Evolutionary conservation across 30 jellyfish, hydroid and myxozoan genomes (phyloP).

Genomic region (Mastigias papua): DNA sequence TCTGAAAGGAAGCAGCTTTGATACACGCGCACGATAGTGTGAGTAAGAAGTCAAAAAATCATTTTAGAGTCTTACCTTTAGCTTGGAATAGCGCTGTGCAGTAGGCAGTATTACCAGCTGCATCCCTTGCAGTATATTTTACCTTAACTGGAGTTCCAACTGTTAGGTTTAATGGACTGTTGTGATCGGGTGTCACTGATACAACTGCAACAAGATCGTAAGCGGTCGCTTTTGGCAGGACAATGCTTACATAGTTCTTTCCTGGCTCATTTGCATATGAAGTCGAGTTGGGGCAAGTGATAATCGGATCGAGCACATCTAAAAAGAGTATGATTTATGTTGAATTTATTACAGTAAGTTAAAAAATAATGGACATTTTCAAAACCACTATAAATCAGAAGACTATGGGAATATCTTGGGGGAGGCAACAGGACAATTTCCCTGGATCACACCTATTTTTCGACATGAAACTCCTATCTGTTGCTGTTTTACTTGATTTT

Average conservation of each 20-base stretch:
- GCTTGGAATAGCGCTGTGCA: constrained; percentile 54
- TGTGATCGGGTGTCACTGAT: constrained; percentile 29
- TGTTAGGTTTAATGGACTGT: constrained; percentile 53
- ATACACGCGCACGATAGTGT: too few species aligned
- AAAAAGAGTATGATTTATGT: too few species aligned
- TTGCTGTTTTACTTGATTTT: too few species aligned
- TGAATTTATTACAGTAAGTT: too few species aligned
- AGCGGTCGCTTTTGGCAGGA: constrained; percentile 70
- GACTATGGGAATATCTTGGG: too few species aligned
- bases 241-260: constrained; percentile 47
- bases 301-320: constrained; percentile 57
- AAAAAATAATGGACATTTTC: too few species aligned
- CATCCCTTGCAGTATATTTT: constrained; percentile 77
- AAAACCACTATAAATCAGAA: too few species aligned
- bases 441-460: too few species aligned
- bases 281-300: constrained; percentile 58
- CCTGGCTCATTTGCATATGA: constrained; percentile 39
- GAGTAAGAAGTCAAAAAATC: too few species aligned
- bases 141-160: constrained; percentile 62
- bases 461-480: too few species aligned
- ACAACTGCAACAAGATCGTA: constrained; percentile 68
- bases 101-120: constrained; percentile 65
- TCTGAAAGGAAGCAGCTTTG: too few species aligned
- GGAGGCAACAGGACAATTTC: too few species aligned
- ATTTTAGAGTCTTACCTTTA: constrained; percentile 54